Conservation (phyloP, 2,113 vertebrate species). For the Cariama cristata region DNA sequence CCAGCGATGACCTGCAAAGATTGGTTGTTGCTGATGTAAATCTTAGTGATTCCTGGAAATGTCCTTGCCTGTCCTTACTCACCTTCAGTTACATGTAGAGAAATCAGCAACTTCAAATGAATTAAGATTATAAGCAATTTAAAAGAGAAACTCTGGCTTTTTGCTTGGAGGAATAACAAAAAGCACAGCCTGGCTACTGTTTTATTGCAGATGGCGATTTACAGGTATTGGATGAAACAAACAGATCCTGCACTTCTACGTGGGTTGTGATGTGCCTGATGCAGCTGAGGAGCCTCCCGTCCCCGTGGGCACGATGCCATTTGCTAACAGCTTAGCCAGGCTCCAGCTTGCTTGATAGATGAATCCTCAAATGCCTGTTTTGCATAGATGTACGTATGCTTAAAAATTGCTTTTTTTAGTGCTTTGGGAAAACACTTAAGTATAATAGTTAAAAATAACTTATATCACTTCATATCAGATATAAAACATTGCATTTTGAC, state of each 20-base stretch:
- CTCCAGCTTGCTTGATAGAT: neutral
- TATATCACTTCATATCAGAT: neutral
- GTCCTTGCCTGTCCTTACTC: neutral
- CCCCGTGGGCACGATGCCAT: neutral
- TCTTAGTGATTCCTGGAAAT: neutral
- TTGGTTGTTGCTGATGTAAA: neutral
- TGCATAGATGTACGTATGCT: neutral
- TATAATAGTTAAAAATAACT: neutral
- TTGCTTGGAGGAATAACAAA: neutral
- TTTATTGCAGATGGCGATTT: neutral
- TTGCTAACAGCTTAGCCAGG: neutral
- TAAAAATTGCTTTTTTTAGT: neutral
- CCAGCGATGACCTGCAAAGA: neutral
- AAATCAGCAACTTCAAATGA: neutral
- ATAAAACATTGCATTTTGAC: neutral
- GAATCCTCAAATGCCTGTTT: neutral
- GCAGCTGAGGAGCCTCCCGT: neutral
- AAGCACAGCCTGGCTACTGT: neutral
- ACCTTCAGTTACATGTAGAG: neutral
- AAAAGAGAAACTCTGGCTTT: neutral
- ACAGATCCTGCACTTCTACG: accelerated
- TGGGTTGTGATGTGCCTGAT: neutral
- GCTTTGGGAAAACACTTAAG: neutral
- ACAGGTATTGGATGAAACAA: neutral
- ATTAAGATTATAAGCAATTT: neutral